Conservation (phyloP, 2,888 invertebrate genomes). For the Neoaliturus tenellus region DNA sequence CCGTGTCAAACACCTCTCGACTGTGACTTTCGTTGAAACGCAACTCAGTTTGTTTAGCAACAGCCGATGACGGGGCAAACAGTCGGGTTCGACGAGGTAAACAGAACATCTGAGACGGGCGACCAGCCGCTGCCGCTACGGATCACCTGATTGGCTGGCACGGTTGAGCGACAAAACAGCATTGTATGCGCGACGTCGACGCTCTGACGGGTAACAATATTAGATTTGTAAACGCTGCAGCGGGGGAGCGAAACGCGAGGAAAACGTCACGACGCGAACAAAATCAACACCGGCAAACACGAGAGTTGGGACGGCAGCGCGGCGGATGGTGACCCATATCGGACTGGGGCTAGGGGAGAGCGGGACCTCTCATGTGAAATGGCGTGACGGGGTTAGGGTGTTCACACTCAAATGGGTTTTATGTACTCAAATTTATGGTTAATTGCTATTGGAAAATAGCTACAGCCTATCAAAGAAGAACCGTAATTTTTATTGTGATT, state of each 20-base stretch:
- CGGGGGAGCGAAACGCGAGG: slow-evolving; percentile 9
- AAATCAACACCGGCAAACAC: slow-evolving; percentile 26
- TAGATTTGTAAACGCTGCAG: slow-evolving; percentile 45
- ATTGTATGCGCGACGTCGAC: slow-evolving; percentile 24
- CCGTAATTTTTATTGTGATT: too few species aligned
- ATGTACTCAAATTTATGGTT: too few species aligned
- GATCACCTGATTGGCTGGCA: slow-evolving; percentile 35
- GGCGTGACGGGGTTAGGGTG: too few species aligned
- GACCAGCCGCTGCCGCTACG: background rate
- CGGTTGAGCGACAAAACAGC: slow-evolving; percentile 42
- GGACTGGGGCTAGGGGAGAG: too few species aligned
- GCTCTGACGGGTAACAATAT: slow-evolving; percentile 42
- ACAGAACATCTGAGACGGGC: slow-evolving; percentile 26
- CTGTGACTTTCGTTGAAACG: background rate
- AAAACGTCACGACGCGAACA: slow-evolving; percentile 9
- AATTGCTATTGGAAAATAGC: too few species aligned
- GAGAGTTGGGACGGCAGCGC: background rate
- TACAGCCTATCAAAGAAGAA: too few species aligned
- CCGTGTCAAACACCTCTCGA: background rate
- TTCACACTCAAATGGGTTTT: too few species aligned
- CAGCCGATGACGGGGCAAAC: background rate
- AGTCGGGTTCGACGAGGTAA: background rate
- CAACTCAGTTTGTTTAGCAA: background rate
- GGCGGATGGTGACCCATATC: background rate
- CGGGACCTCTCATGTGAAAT: too few species aligned